A percentile compares a stretch with the other conserved stretches of the same genome.
Evolutionary conservation across 1,140 invertebrate genomes (phyloP).

Genomic region (Ganaspis sp.): DNA sequence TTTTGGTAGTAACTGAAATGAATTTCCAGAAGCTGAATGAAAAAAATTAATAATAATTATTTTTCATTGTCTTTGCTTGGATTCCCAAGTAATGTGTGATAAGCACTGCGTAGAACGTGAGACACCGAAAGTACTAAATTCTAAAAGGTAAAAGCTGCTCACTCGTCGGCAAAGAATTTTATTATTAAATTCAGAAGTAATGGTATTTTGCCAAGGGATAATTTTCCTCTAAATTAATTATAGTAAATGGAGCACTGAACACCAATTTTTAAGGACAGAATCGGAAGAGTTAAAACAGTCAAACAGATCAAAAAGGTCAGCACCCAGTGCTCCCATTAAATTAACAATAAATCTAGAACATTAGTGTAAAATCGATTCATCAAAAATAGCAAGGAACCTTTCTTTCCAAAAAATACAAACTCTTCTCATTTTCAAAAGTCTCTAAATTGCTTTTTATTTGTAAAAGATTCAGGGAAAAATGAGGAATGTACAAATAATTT

Average conservation of each 20-base stretch:
- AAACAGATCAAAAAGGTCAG: not conserved
- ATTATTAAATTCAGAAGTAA: not conserved
- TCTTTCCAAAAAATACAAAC: not conserved
- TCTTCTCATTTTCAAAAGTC: not conserved
- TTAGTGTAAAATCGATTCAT: not conserved
- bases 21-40: not conserved
- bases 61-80: not conserved
- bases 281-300: not conserved
- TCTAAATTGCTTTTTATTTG: not conserved
- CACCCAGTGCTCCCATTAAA: conserved; percentile 8
- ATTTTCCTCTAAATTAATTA: conserved; percentile 17
- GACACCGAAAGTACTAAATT: conserved; percentile 20
- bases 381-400: conserved; percentile 13
- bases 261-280: not conserved
- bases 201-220: not conserved
- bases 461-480: not conserved
- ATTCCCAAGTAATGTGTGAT: conserved; percentile 18
- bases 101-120: conserved; percentile 20
- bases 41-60: too few relatives aligned
- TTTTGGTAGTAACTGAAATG: too few relatives aligned
- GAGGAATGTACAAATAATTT: not conserved
- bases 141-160: conserved; percentile 7
- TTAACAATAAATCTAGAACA: conserved; percentile 25
- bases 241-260: not conserved
- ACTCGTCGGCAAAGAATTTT: conserved; percentile 4